These are phyloP conservation scores for Teleogryllus oceanicus DNA, from an alignment of 2,888 invertebrate genomes.

Conservation along the genomic window DNA sequence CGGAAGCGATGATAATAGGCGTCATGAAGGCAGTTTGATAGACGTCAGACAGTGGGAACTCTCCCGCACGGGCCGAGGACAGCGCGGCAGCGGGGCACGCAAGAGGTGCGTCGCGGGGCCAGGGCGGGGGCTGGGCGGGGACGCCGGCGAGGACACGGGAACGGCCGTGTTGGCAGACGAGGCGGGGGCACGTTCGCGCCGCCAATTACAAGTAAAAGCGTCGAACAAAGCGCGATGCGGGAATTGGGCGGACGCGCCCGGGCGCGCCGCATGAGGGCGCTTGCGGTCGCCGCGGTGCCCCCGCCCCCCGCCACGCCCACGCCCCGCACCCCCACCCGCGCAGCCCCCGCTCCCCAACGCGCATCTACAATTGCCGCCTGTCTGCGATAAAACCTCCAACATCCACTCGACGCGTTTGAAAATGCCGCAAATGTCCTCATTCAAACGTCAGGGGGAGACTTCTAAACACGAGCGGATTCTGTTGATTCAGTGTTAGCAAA, in stretches of 20 bases:
- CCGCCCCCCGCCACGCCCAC: neutral
- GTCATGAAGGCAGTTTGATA: too few species aligned
- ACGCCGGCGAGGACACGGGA: neutral
- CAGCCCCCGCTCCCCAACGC: too few species aligned
- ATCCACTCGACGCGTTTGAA: too few species aligned
- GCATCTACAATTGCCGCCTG: too few species aligned
- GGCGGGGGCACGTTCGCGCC: neutral
- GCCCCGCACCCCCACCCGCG: too few species aligned
- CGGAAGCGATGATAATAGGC: too few species aligned
- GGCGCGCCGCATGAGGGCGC: neutral
- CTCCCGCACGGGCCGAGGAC: neutral
- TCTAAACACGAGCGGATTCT: too few species aligned
- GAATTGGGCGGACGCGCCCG: neutral
- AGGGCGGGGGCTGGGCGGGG: neutral
- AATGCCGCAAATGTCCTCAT: too few species aligned
- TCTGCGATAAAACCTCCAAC: too few species aligned
- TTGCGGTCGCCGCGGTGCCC: neutral
- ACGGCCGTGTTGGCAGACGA: neutral
- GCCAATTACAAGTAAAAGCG: slow-evolving; percentile 6
- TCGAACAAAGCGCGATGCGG: slow-evolving; percentile 18
- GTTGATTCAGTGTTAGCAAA: too few species aligned
- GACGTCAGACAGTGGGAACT: neutral
- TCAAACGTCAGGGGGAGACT: too few species aligned
- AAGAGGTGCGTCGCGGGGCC: too few species aligned
- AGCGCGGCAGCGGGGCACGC: neutral